Evolutionary conservation across 2,113 vertebrate species (phyloP).

Genomic region (Phrynosoma blainvillii): DNA sequence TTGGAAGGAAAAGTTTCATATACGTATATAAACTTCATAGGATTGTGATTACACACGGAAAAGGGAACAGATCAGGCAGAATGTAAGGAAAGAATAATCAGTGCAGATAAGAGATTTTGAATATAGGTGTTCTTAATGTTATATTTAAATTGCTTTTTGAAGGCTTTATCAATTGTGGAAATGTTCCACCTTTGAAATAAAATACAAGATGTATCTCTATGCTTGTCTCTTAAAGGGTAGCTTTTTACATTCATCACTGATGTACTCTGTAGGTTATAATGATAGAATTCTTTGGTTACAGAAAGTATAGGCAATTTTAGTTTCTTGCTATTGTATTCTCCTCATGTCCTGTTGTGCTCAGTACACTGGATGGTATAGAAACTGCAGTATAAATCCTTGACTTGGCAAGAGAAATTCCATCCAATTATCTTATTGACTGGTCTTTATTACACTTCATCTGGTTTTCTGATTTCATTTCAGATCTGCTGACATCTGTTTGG

Average conservation of each 20-base stretch:
- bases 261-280: conserved; percentile 1
- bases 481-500: conserved; percentile 15
- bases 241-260: not conserved
- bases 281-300: conserved; percentile 10
- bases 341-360: rapidly evolving
- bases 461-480: conserved; percentile 41
- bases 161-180: not conserved
- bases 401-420: conserved; percentile 23
- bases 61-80: not conserved
- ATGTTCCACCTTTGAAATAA: not conserved
- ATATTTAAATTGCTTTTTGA: conserved; percentile 26
- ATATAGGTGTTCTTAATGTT: not conserved
- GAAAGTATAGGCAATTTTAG: conserved; percentile 3
- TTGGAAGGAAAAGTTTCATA: not conserved
- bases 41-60: not conserved
- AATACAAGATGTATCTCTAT: conserved; percentile 10
- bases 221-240: conserved; percentile 14
- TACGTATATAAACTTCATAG: not conserved
- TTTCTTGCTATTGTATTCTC: conserved; percentile 34
- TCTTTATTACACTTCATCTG: not conserved
- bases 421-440: not conserved
- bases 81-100: not conserved
- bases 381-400: not conserved
- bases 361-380: conserved; percentile 10
- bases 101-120: not conserved